A percentile compares a stretch with the other conserved stretches of the same genome.
phyloP scores from a whole-genome alignment of 64 coral and sea anemone species.

The Orbicella faveolata region DNA sequence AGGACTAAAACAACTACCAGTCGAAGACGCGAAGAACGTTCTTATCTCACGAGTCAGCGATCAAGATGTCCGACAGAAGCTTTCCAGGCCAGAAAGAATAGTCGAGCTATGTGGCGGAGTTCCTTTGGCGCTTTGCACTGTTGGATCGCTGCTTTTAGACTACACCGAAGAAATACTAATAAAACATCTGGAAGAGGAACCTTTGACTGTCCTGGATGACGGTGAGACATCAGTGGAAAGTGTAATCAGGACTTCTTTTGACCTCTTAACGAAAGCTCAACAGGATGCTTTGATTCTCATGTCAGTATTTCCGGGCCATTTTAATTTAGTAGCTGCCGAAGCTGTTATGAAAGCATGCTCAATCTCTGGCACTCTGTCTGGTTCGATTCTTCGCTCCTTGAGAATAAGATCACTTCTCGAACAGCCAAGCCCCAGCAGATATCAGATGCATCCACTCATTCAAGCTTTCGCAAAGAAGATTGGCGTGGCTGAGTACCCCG shows the following conservation, averaged over 20 bases:
- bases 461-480: slow-evolving; percentile 21
- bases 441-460: slow-evolving; percentile 61
- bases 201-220: slow-evolving; percentile 22
- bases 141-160: slow-evolving; percentile 34
- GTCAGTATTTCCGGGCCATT: neutral
- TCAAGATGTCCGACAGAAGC: neutral
- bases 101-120: slow-evolving; percentile 49
- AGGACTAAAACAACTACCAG: neutral
- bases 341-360: neutral
- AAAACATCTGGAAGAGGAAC: slow-evolving; percentile 4
- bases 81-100: neutral
- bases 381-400: neutral
- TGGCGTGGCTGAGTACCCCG: neutral
- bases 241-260: slow-evolving; percentile 46
- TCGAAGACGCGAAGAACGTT: neutral
- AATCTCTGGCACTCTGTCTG: neutral
- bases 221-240: neutral
- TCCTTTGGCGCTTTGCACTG: slow-evolving; percentile 59
- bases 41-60: slow-evolving; percentile 1
- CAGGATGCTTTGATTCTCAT: slow-evolving; percentile 16
- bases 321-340: slow-evolving; percentile 26
- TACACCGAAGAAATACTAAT: neutral
- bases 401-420: slow-evolving; percentile 49
- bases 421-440: neutral
- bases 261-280: neutral